Conservation (phyloP, 1,140 invertebrate species). For the Sipha flava region DNA sequence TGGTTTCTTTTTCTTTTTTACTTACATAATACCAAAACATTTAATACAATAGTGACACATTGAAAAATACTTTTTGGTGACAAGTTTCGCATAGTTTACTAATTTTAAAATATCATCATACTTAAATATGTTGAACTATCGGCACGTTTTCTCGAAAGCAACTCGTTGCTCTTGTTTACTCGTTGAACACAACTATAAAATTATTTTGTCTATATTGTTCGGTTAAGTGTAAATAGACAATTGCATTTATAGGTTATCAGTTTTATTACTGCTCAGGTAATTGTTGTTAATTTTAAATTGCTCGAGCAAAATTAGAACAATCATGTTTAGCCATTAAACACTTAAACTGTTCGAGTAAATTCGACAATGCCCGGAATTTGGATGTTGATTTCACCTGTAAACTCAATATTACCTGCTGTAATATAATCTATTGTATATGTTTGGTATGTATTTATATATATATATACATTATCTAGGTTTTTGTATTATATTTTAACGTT, state of each 20-base stretch:
- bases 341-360: too few species aligned
- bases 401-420: too few species aligned
- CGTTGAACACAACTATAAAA: background rate
- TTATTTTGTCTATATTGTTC: background rate
- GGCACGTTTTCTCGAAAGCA: background rate
- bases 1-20: background rate
- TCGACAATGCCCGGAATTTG: too few species aligned
- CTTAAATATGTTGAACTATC: background rate
- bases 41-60: background rate
- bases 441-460: too few species aligned
- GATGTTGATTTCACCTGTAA: too few species aligned
- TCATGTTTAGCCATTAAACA: too few species aligned
- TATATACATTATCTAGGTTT: too few species aligned
- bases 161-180: too few species aligned
- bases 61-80: background rate
- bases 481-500: too few species aligned
- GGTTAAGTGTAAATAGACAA: background rate
- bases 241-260: background rate
- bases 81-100: background rate
- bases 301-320: too few species aligned
- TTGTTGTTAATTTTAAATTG: too few species aligned
- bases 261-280: background rate
- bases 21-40: background rate
- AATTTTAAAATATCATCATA: background rate
- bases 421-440: too few species aligned